Conservation (phyloP, 2,113 vertebrate species). For the Perca schrenkii region DNA sequence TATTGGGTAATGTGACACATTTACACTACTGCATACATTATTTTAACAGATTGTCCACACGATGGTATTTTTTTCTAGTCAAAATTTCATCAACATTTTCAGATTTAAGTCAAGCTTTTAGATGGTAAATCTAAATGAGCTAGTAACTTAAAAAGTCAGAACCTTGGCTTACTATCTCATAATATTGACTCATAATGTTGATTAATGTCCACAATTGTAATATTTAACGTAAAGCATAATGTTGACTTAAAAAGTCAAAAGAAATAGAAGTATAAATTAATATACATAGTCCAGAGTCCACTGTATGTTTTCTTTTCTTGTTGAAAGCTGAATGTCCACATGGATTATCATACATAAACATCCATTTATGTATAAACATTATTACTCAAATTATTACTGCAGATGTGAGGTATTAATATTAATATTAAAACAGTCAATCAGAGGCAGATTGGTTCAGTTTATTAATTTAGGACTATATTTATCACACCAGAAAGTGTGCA, state of each 20-base stretch:
- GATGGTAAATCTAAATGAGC: neutral
- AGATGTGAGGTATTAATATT: too few relatives aligned
- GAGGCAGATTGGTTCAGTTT: slow-evolving; percentile 46
- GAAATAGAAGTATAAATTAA: neutral
- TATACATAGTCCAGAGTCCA: neutral
- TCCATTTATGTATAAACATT: too few relatives aligned
- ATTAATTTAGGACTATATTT: slow-evolving; percentile 37
- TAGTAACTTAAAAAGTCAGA: neutral
- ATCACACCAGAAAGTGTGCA: slow-evolving; percentile 55
- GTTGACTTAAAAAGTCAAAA: neutral
- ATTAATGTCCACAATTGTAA: neutral
- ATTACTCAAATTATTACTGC: too few relatives aligned
- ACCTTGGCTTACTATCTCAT: neutral
- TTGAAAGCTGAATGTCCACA: neutral
- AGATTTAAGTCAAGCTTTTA: neutral
- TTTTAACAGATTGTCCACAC: neutral
- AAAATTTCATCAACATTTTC: neutral
- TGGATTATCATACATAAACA: neutral
- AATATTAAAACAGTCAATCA: neutral
- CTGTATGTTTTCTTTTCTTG: neutral
- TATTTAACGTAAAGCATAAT: neutral
- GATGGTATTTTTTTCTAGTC: neutral
- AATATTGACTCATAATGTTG: neutral
- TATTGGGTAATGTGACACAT: neutral
- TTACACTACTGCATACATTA: neutral